Conservation (phyloP, 2,888 invertebrate species). For the Anthoptus insignis region DNA sequence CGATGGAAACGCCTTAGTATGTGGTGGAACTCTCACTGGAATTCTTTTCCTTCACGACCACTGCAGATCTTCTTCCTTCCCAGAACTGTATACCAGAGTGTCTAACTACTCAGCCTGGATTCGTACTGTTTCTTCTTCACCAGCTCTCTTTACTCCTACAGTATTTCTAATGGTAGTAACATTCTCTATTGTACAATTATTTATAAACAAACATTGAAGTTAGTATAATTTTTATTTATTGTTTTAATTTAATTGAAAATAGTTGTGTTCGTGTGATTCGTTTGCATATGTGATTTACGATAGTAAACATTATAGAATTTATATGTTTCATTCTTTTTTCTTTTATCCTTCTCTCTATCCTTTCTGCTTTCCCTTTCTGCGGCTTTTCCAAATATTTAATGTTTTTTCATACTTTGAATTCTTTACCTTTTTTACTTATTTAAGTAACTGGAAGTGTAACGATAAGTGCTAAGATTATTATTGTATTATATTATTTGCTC, state of each 20-base stretch:
- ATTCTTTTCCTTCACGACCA: constrained; percentile 55
- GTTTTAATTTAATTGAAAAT: background rate
- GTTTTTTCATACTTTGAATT: too few relatives aligned
- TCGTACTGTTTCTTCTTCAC: constrained; percentile 55
- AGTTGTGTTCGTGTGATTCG: background rate
- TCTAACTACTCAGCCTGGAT: constrained; percentile 66
- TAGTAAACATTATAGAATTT: too few relatives aligned
- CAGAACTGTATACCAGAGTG: constrained; percentile 66
- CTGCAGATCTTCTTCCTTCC: constrained; percentile 53
- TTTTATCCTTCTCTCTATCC: too few relatives aligned
- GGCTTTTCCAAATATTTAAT: too few relatives aligned
- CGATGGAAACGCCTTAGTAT: constrained; percentile 60
- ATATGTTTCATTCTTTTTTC: too few relatives aligned
- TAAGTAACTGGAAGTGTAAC: too few relatives aligned
- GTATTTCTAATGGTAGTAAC: constrained; percentile 53
- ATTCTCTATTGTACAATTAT: constrained; percentile 51
- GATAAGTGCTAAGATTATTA: too few relatives aligned
- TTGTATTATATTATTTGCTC: too few relatives aligned
- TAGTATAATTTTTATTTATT: background rate
- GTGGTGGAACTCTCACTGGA: constrained; percentile 60
- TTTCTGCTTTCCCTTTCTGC: too few relatives aligned
- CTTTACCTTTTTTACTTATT: constrained; percentile 7
- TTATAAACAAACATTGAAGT: constrained; percentile 33
- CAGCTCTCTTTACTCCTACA: constrained; percentile 55
- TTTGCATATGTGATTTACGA: too few relatives aligned